These are phyloP conservation scores for Trissoscelio sp. DNA, from an alignment of 2,888 invertebrate genomes.

Conservation along the genomic window DNA sequence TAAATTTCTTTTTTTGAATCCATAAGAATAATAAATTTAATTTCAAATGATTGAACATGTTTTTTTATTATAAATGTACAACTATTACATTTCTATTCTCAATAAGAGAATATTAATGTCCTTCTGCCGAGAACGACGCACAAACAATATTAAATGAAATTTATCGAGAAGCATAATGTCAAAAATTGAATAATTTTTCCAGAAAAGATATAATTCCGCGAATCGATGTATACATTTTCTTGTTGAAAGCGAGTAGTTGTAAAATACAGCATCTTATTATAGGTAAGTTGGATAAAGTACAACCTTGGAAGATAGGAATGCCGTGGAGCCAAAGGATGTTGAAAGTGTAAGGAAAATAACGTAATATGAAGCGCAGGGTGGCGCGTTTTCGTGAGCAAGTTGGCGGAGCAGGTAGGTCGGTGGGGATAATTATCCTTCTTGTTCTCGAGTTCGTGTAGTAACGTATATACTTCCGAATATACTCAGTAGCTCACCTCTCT, in stretches of 20 bases:
- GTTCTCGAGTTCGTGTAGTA: conserved; percentile 61
- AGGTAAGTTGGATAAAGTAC: conserved; percentile 46
- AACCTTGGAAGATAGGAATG: conserved; percentile 54
- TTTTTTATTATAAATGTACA: too few relatives aligned
- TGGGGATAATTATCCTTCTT: conserved; percentile 72
- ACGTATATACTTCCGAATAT: conserved; percentile 55
- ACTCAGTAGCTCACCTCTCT: conserved; percentile 30
- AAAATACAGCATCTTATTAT: conserved; percentile 61
- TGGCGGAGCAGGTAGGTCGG: conserved; percentile 1
- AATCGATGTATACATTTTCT: conserved; percentile 39
- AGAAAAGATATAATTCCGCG: conserved; percentile 11
- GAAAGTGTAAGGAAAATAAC: conserved; percentile 52
- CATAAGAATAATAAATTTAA: too few relatives aligned
- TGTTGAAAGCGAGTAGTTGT: conserved; percentile 42
- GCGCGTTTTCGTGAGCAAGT: conserved; percentile 53
- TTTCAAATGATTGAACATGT: too few relatives aligned
- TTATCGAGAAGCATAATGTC: too few relatives aligned
- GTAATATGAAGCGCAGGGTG: conserved; percentile 50
- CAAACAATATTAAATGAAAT: too few relatives aligned
- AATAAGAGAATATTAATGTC: too few relatives aligned
- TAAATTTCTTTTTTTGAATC: too few relatives aligned
- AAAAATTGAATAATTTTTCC: conserved; percentile 15
- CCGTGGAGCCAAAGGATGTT: conserved; percentile 40
- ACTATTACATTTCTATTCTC: too few relatives aligned
- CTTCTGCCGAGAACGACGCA: too few relatives aligned